phyloP scores from a whole-genome alignment of 2,797 vertebrate genomes.

The Sus cebifrons region DNA sequence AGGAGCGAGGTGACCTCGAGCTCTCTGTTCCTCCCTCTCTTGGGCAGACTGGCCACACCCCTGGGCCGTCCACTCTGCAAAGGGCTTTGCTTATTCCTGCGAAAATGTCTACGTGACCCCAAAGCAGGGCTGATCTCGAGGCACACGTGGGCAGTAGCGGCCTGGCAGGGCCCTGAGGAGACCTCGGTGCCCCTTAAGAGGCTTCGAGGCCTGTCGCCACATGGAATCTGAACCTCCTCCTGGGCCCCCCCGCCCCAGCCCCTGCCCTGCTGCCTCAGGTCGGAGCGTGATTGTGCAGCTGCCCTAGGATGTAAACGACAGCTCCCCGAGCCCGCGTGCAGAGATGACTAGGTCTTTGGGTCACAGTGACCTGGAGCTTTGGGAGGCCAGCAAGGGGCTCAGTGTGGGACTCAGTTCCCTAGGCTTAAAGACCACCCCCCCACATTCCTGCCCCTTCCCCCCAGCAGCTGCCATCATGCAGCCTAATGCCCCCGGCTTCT shows the following conservation, averaged over 20 bases:
- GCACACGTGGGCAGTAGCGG: rapidly evolving
- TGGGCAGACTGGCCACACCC: neutral
- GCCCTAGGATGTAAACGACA: rapidly evolving
- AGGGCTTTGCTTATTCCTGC: neutral
- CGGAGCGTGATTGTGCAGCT: neutral
- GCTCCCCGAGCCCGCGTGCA: neutral
- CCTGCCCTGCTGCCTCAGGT: too few species aligned
- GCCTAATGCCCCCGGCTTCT: neutral
- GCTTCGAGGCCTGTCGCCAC: rapidly evolving
- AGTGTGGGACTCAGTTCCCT: rapidly evolving
- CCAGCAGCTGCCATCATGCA: neutral
- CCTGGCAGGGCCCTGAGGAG: neutral
- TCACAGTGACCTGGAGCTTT: neutral
- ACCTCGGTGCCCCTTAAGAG: neutral
- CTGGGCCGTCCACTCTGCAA: neutral
- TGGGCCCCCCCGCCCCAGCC: neutral
- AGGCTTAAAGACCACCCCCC: neutral
- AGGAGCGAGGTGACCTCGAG: neutral
- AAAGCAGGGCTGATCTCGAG: neutral
- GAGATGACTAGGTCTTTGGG: neutral
- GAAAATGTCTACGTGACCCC: neutral
- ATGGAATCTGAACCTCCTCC: neutral
- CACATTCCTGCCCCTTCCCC: neutral
- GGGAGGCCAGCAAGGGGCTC: neutral
- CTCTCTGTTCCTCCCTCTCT: neutral